Conservation (phyloP, 2,113 vertebrate species). For the Eptesicus fuscus region DNA sequence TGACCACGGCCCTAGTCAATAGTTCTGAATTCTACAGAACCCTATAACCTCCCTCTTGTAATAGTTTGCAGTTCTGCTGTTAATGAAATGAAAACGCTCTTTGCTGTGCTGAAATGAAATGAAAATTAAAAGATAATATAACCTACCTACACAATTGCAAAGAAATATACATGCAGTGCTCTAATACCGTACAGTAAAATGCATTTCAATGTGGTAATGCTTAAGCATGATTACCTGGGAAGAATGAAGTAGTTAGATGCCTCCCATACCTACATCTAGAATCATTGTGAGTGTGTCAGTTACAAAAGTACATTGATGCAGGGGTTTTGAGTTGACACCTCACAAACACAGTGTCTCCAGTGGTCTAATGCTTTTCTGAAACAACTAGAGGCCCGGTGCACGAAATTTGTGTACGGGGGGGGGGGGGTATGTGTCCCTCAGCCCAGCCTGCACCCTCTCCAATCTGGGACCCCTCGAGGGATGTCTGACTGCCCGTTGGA, state of each 20-base stretch:
- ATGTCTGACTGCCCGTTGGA: too few species aligned
- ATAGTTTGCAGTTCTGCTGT: neutral
- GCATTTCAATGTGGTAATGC: neutral
- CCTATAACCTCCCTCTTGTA: neutral
- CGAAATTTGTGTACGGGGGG: too few species aligned
- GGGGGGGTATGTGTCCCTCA: too few species aligned
- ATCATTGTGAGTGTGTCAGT: neutral
- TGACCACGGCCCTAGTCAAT: neutral
- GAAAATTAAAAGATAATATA: neutral
- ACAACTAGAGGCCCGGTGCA: too few species aligned
- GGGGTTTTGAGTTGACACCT: neutral
- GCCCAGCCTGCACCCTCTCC: too few species aligned
- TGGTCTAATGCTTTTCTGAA: neutral
- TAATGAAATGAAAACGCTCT: neutral
- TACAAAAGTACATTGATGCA: neutral
- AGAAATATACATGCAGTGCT: neutral
- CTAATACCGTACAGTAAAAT: neutral
- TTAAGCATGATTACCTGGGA: neutral
- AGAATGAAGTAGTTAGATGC: neutral
- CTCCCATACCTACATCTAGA: neutral
- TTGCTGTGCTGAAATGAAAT: neutral
- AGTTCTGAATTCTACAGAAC: neutral
- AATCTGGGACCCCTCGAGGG: too few species aligned
- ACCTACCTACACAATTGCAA: neutral
- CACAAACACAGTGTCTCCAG: neutral